Conservation (phyloP, 2,113 vertebrate genomes). For the Daubentonia madagascariensis region DNA sequence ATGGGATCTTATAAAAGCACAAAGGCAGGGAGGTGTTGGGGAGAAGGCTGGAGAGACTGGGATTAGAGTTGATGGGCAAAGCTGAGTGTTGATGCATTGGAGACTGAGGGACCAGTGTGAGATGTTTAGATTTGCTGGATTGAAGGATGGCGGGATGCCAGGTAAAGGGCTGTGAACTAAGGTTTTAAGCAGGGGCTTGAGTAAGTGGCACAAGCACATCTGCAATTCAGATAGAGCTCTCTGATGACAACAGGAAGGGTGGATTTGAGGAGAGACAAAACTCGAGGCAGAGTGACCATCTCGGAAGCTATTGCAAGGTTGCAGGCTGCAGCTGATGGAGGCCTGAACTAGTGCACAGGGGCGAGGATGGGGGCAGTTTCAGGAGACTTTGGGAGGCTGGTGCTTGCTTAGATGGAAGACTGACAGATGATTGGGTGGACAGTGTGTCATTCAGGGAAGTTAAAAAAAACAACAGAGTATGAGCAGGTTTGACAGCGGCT, state of each 20-base stretch:
- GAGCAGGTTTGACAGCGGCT: neutral
- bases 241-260: neutral
- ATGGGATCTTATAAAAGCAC: neutral
- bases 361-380: neutral
- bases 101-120: neutral
- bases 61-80: neutral
- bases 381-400: neutral
- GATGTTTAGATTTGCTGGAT: neutral
- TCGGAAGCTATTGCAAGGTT: neutral
- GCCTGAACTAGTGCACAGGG: neutral
- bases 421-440: neutral
- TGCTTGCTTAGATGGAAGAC: neutral
- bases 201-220: neutral
- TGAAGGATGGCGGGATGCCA: neutral
- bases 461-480: neutral
- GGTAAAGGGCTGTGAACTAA: neutral
- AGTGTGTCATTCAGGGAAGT: neutral
- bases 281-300: neutral
- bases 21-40: neutral
- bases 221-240: neutral
- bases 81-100: neutral
- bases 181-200: neutral
- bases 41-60: neutral
- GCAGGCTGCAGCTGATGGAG: neutral
- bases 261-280: neutral